These are phyloP conservation scores for Hedychridium roseum DNA, from an alignment of 2,888 invertebrate species.

Conservation along the genomic window DNA sequence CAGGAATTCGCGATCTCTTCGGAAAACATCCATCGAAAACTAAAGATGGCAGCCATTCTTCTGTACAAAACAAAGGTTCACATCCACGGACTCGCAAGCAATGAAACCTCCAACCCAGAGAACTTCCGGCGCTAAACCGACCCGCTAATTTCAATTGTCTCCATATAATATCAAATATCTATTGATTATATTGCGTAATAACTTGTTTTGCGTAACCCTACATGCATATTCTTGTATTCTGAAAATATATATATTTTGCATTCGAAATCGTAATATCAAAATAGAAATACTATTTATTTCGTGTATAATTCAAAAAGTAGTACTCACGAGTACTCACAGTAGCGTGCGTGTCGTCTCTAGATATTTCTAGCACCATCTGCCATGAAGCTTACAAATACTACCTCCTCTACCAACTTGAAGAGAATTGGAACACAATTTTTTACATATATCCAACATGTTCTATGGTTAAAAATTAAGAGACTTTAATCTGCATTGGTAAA, in stretches of 20 bases:
- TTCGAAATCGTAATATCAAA: no score
- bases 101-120: conserved; percentile 59
- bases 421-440: conserved; percentile 10
- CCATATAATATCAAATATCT: no score
- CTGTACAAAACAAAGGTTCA: conserved; percentile 79
- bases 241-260: no score
- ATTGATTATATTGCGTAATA: no score
- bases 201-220: no score
- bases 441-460: no score
- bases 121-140: conserved; percentile 47
- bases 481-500: no score
- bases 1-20: conserved; percentile 62
- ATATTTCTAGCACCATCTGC: conserved; percentile 15
- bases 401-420: conserved; percentile 24
- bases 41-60: conserved; percentile 88
- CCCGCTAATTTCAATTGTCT: conserved; percentile 43
- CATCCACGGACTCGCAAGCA: conserved; percentile 61
- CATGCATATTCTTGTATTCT: no score
- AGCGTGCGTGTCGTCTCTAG: conserved; percentile 12
- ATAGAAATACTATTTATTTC: no score
- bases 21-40: conserved; percentile 82
- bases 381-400: conserved; percentile 12
- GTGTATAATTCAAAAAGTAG: neutral
- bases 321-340: conserved; percentile 6
- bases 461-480: no score